phyloP scores from a whole-genome alignment of 2,797 vertebrate species.

The Ceyx erithaca region DNA sequence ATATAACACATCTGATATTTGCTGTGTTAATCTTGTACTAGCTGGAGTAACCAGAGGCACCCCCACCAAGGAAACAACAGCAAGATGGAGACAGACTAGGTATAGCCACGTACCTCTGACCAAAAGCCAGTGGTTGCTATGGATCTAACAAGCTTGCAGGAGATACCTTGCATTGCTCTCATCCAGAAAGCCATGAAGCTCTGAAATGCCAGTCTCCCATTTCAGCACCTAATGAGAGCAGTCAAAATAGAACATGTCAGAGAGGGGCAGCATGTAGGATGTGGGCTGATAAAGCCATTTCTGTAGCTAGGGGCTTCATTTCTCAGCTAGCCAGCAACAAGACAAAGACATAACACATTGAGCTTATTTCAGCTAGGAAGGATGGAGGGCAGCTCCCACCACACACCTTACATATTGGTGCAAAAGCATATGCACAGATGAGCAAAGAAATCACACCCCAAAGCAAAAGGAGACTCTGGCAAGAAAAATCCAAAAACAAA shows the following conservation, averaged over 20 bases:
- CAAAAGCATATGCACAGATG: neutral
- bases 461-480: neutral
- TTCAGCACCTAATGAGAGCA: neutral
- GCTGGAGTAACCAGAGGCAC: neutral
- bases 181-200: neutral
- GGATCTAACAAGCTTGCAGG: neutral
- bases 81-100: neutral
- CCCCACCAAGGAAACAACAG: neutral
- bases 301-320: neutral
- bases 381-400: neutral
- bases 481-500: neutral
- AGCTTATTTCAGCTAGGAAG: neutral
- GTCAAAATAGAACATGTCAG: neutral
- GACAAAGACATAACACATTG: neutral
- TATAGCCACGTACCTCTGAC: neutral
- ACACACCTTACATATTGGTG: neutral
- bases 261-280: neutral
- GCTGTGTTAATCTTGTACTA: neutral
- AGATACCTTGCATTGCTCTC: rapidly evolving
- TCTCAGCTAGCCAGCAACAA: neutral
- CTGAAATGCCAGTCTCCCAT: neutral
- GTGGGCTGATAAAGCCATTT: neutral
- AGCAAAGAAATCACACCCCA: neutral
- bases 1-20: neutral
- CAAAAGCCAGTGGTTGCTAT: neutral